Conservation (phyloP, 1,140 invertebrate species). For the Drosophila setifemur region DNA sequence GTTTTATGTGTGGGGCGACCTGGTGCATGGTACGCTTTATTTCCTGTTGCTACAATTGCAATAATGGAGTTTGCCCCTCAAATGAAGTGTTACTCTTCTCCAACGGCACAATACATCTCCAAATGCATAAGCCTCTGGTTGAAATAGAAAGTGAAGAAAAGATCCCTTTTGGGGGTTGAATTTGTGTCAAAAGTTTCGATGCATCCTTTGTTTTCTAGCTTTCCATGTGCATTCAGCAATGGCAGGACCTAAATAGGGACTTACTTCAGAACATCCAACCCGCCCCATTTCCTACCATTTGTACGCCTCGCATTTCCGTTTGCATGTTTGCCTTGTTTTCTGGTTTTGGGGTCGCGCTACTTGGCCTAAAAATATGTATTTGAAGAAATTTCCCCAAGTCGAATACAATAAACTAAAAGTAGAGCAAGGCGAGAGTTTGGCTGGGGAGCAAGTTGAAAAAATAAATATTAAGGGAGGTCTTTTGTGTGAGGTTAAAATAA, state of each 20-base stretch:
- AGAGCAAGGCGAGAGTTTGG: conserved; percentile 28
- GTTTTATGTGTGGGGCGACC: conserved; percentile 15
- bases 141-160: conserved; percentile 54
- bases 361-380: conserved; percentile 43
- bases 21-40: conserved; percentile 63
- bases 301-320: conserved; percentile 59
- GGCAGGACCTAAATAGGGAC: conserved; percentile 18
- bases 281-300: conserved; percentile 9
- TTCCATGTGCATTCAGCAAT: conserved; percentile 14
- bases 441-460: not conserved
- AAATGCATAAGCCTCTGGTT: conserved; percentile 35
- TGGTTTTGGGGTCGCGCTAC: conserved; percentile 54
- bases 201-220: conserved; percentile 38
- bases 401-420: conserved; percentile 43
- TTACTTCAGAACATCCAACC: not conserved
- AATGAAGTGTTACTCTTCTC: not conserved
- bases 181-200: conserved; percentile 59
- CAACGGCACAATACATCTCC: conserved; percentile 17
- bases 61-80: conserved; percentile 29
- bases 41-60: conserved; percentile 69
- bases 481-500: conserved; percentile 3
- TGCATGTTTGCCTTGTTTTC: conserved; percentile 38
- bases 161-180: conserved; percentile 6
- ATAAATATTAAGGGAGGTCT: not conserved
- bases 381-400: conserved; percentile 37